Base-by-base conservation (phyloP, 2,797 vertebrate genomes). In the Xiphorhynchus erythropygius region DNA sequence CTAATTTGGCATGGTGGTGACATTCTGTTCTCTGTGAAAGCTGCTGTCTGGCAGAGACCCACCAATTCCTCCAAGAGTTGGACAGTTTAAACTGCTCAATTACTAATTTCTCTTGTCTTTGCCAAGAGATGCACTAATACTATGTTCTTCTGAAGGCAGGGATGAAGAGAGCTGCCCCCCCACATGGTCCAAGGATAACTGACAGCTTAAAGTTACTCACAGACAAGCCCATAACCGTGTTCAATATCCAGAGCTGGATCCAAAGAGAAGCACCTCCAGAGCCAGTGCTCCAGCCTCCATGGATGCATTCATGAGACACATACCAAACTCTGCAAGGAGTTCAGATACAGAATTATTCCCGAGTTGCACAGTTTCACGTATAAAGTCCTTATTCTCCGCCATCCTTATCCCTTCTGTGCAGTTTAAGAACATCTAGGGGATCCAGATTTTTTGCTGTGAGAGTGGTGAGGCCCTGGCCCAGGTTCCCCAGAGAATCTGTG, bases 391-490 rank as follows among this genome's bases (percentile, higher is more conserved):
- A 19, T 32, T 53, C 13, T 59, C 37, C 68, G 77, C 11, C 32
- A 71, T 27, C 41, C 46, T 50, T 10, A 41, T 7, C 9, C 37
- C 13, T 83, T 52, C 27, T 65, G 3, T 27, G 18, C 32, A 44
- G 23, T 14, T 37, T 23, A 11, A 32, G 27, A 30, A 23, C 35
- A 27, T 3, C 23, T 33, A 30, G 27, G 89, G 18, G 22, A 30
- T 10, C 2, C 50, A 71, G 3, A 6, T 49, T 69, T 6, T 7
- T 10, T 9, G 15, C 27, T 49, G 1, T n/a, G 27, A 55, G 9
- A 27, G 12, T 7, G 15, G 0, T 0, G 3, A 42, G 22, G 3
- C 18, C 6, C 33, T 42, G 22, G 52, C 52, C 32, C 52, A 21
- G 52, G 18, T 32, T 53, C 18, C 14, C 14, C 55, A 53, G 21